Evolutionary conservation across 2,113 vertebrate species (phyloP).

Genomic region (Atherinomorus stipes): DNA sequence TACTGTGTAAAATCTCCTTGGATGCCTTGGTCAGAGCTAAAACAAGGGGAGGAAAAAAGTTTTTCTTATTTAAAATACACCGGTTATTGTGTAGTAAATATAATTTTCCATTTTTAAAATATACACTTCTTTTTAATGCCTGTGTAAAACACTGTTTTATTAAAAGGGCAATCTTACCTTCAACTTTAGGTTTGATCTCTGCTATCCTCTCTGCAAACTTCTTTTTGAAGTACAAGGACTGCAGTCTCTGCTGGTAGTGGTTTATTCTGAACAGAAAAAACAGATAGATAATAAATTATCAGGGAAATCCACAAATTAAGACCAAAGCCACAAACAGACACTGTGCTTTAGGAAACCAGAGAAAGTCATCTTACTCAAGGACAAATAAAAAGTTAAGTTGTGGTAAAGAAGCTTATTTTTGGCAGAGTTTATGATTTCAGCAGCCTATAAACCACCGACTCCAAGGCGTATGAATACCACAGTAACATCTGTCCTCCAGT

Average conservation of each 20-base stretch:
- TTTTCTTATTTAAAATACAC: neutral
- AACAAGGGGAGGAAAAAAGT: neutral
- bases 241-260: constrained; percentile 98
- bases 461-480: constrained; percentile 49
- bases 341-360: constrained; percentile 13
- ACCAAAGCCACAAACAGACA: constrained; percentile 54
- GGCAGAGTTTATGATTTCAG: constrained; percentile 41
- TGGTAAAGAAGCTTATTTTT: constrained; percentile 54
- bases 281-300: constrained; percentile 50
- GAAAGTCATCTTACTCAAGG: constrained; percentile 9
- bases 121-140: neutral
- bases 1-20: constrained; percentile 92
- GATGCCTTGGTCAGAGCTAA: constrained; percentile 91
- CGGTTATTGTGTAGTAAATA: neutral
- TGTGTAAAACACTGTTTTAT: neutral
- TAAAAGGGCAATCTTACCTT: constrained; percentile 83
- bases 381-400: constrained; percentile 39
- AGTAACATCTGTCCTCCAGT: constrained; percentile 47
- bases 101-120: neutral
- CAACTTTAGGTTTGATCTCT: constrained; percentile 98
- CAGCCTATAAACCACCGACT: constrained; percentile 39
- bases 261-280: constrained; percentile 86
- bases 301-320: constrained; percentile 50
- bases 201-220: constrained; percentile 99
- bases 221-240: constrained; percentile 98